Evolutionary conservation across 2,888 invertebrate species (phyloP).

Genomic region (Lasioglossum morio): DNA sequence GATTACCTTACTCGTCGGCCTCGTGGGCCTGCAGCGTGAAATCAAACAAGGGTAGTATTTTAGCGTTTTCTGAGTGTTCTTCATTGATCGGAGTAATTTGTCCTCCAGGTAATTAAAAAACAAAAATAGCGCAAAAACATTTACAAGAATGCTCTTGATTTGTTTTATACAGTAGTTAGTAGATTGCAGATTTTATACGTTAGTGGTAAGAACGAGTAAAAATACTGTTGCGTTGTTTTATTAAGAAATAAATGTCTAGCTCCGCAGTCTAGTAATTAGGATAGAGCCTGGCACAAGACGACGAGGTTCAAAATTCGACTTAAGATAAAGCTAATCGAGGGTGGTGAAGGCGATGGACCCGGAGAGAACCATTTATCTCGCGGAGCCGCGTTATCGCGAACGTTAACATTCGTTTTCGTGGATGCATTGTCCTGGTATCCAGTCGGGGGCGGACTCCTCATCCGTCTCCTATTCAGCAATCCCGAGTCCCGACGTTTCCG

Average conservation of each 20-base stretch:
- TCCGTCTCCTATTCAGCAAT: slow-evolving; percentile 82
- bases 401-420: slow-evolving; percentile 80
- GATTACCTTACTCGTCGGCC: slow-evolving; percentile 40
- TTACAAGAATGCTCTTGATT: too few relatives aligned
- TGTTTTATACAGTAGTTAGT: too few relatives aligned
- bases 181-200: neutral
- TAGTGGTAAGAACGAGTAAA: too few relatives aligned
- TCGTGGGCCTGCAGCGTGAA: slow-evolving; percentile 55
- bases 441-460: slow-evolving; percentile 79
- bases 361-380: slow-evolving; percentile 61
- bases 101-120: too few relatives aligned
- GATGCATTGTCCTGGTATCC: slow-evolving; percentile 79
- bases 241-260: too few relatives aligned
- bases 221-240: too few relatives aligned
- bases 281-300: neutral
- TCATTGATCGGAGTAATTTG: neutral
- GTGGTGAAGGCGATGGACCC: neutral
- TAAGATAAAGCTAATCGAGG: slow-evolving; percentile 7
- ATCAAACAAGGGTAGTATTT: slow-evolving; percentile 64
- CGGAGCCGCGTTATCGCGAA: slow-evolving; percentile 64
- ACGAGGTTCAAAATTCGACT: neutral
- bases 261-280: neutral
- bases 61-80: neutral
- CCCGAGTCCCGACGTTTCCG: slow-evolving; percentile 81
- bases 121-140: too few relatives aligned